phyloP scores from a whole-genome alignment of 2,113 vertebrate species.

The Atherinomorus stipes region DNA sequence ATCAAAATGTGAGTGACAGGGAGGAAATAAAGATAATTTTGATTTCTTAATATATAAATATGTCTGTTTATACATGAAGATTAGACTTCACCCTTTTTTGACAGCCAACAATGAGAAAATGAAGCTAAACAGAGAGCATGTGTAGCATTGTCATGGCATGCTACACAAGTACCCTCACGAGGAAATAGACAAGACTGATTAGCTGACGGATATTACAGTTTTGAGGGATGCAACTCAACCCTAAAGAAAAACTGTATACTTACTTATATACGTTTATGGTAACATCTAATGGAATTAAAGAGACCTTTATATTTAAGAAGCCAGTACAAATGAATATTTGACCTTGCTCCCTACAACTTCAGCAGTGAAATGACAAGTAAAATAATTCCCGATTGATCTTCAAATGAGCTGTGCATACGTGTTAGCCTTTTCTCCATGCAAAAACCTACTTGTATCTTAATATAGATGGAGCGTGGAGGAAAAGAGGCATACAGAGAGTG shows the following conservation, averaged over 20 bases:
- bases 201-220: not conserved
- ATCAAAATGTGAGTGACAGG: not conserved
- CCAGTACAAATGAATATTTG: not conserved
- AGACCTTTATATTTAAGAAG: not conserved
- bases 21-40: not conserved
- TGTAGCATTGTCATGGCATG: not conserved
- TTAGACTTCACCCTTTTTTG: not conserved
- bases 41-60: not conserved
- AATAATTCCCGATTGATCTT: not conserved
- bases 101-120: not conserved
- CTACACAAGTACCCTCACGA: too few species aligned
- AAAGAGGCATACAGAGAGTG: slow-evolving; percentile 26
- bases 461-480: slow-evolving; percentile 6
- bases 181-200: not conserved
- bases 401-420: not conserved
- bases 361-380: not conserved
- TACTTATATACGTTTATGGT: not conserved
- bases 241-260: not conserved
- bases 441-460: slow-evolving; percentile 20
- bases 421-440: slow-evolving; percentile 4
- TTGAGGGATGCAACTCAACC: not conserved
- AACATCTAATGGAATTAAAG: not conserved
- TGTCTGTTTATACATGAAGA: not conserved
- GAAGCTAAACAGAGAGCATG: not conserved
- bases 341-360: not conserved